Base-by-base conservation (phyloP, 2,797 vertebrate species). In the Mionectes olivaceus region DNA sequence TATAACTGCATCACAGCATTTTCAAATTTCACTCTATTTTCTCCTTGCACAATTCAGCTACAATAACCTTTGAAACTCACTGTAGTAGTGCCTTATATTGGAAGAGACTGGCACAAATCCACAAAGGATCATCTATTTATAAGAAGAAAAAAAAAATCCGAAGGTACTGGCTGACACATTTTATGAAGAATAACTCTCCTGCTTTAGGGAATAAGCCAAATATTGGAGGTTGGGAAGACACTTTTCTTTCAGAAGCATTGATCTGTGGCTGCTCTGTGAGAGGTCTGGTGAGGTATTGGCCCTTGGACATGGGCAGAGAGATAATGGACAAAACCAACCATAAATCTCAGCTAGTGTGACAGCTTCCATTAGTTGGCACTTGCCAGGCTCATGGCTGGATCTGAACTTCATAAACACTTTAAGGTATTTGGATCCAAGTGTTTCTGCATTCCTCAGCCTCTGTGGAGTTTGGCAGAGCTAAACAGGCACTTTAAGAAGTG, bases 121-220 rank as follows among this genome's bases (percentile, higher is more conserved):
- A 92, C 44, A 83, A 86, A 86, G 47, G 67, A 84, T 90, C 83
- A 86, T 81, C 74, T 79, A 76, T 87, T 96, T 92, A 57, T 79
- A 86, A 71, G 37, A 39, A 35, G 35, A 39, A 89, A 83, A 65
- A 64, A 71, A 60, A 21, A 27, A 63, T 50, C 50, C 57, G 67
- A 43, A 53, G 52, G 49, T 89, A 90, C 60, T 19, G 32, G 47
- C 28, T 87, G 85, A 94, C 84, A 92, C 32, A 76, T 91, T 93
- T 95, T 86, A 86, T 82, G 74, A 91, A 41, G 61, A 78, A 90
- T 76, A 87, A 76, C 74, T 44, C 53, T 68, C n/a, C 27, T 60
- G 33, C 44, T 82, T 74, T 39, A 91, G 70, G 77, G 63, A 93
- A 93, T 88, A 90, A 90, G 77, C 74, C 94, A 91, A 90, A 60